A percentile compares a stretch with the other conserved stretches of the same genome.
Evolutionary conservation across 2,797 vertebrate genomes (phyloP).

Genomic region (Apogon hyalosoma): DNA sequence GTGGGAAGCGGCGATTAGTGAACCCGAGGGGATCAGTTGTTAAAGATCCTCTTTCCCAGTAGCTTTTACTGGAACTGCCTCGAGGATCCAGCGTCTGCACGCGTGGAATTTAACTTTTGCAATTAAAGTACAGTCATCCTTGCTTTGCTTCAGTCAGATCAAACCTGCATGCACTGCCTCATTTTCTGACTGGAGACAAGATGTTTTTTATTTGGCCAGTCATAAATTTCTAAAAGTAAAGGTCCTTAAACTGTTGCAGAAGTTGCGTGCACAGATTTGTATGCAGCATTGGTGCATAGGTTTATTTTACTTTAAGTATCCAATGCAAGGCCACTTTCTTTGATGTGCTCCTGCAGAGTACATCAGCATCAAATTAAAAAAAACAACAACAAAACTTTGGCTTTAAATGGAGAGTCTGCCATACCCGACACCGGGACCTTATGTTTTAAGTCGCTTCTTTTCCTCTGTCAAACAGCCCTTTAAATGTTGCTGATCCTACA

Average conservation of each 20-base stretch:
- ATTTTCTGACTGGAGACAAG: constrained; percentile 10
- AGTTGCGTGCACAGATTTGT: constrained; percentile 8
- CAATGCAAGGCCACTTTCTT: constrained; percentile 25
- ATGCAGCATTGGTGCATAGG: constrained; percentile 7
- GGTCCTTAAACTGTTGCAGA: constrained; percentile 27
- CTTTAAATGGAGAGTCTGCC: neutral
- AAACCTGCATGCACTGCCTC: neutral
- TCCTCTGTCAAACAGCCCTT: constrained; percentile 40
- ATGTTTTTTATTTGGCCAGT: constrained; percentile 41
- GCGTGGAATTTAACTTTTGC: constrained; percentile 43
- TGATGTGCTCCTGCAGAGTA: constrained; percentile 26
- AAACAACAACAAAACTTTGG: neutral
- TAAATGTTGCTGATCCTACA: constrained; percentile 54
- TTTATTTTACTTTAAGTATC: constrained; percentile 17
- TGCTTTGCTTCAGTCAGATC: too few species aligned
- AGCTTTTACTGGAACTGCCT: neutral
- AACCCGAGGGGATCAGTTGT: constrained; percentile 46
- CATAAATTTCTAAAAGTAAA: constrained; percentile 46
- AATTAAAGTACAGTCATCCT: constrained; percentile 36
- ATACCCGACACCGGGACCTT: constrained; percentile 16
- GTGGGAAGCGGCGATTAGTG: constrained; percentile 47
- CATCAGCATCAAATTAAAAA: constrained; percentile 23
- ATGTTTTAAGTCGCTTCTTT: constrained; percentile 28
- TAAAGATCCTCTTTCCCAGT: constrained; percentile 21
- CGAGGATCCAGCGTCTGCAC: constrained; percentile 28